Evolutionary conservation across 2,797 vertebrate species (phyloP), one percentile per base, ranked within the genome.

Genomic region (Pristis pectinata): DNA sequence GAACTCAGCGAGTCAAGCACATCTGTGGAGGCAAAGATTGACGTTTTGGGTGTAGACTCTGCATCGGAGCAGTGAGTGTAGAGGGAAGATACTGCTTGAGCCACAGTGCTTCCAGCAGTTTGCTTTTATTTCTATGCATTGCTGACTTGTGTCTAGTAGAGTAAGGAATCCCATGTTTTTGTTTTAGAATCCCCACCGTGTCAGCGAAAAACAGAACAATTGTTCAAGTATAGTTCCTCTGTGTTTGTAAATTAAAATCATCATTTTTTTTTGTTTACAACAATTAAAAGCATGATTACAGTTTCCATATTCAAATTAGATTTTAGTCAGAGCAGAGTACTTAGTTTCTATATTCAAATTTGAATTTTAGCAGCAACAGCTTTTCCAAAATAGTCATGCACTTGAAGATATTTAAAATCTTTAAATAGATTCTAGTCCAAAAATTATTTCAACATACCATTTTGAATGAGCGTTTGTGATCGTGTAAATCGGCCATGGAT

Each of bases 381-480:
- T 56, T 53, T 85, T 53, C 2, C 24, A 64, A 64, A 64, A 22
- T 37, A 37, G n/a, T 22, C n/a, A 91, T 64, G 59, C 34, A 3
- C 15, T 10, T 5, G 91, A n/a, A 13, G 83, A 56, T 59, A 22
- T 59, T 30, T 89, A 15, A 89, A 59, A 89, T 27, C 27, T 87
- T 56, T 30, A 30, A 30, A 59, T 34, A 76, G 80, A 61, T 30
- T 56, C 87, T 95, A 70, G 37, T 30, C 27, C 4, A 44, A 72
- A 49, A 74, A 74, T 72, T 30, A 93, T 27, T 76, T 56, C 67
- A 74, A 34, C 30, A 19, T 97, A 99, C 99, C 99, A 0, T 99
- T 99, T 97, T 99, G 98, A 96, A 99, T 99, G 95, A 99, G 98
- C 0, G 98, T 99, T 96, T 99, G 99, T 0, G 99, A 99, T 67